Percentiles rank a stretch among this genome's conserved stretches.
Evolutionary conservation across 1,140 invertebrate species (phyloP).

Genomic region (Metaphire vulgaris): DNA sequence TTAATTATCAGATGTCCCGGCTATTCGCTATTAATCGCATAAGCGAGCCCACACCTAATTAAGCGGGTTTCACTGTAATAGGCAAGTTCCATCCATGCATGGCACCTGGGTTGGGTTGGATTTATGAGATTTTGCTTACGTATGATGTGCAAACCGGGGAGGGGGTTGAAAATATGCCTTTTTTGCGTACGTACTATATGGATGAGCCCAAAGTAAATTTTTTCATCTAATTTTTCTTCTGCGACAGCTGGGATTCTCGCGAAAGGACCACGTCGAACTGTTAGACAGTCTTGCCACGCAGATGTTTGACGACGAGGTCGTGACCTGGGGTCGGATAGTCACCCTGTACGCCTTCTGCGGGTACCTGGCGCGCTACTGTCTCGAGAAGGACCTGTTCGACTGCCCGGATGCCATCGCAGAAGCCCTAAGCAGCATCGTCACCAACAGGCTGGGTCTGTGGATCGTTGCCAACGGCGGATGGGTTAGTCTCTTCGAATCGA

Average conservation of each 20-base stretch:
- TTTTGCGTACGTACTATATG: too few relatives aligned
- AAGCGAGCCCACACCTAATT: too few relatives aligned
- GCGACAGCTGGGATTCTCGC: not conserved
- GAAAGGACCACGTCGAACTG: not conserved
- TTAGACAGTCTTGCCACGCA: slow-evolving; percentile 12
- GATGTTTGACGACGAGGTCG: slow-evolving; percentile 28
- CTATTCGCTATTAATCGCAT: too few relatives aligned
- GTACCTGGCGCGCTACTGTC: slow-evolving; percentile 24
- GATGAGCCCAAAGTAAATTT: too few relatives aligned
- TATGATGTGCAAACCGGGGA: too few relatives aligned
- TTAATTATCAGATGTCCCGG: too few relatives aligned
- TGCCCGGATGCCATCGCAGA: slow-evolving; percentile 18
- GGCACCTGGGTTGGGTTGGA: too few relatives aligned
- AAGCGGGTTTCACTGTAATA: too few relatives aligned
- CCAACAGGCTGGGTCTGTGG: slow-evolving; percentile 30
- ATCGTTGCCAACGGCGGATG: slow-evolving; percentile 29
- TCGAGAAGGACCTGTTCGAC: slow-evolving; percentile 17
- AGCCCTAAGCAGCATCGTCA: slow-evolving; percentile 19
- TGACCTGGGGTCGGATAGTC: slow-evolving; percentile 29
- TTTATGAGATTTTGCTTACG: too few relatives aligned
- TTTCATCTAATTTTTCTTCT: not conserved
- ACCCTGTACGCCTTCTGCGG: slow-evolving; percentile 30
- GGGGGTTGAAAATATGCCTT: too few relatives aligned
- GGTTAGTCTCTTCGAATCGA: too few relatives aligned
- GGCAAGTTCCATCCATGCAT: too few relatives aligned